These are phyloP conservation scores for Gephyroberyx darwinii DNA, from an alignment of 2,797 vertebrate genomes.

Conservation along the genomic window DNA sequence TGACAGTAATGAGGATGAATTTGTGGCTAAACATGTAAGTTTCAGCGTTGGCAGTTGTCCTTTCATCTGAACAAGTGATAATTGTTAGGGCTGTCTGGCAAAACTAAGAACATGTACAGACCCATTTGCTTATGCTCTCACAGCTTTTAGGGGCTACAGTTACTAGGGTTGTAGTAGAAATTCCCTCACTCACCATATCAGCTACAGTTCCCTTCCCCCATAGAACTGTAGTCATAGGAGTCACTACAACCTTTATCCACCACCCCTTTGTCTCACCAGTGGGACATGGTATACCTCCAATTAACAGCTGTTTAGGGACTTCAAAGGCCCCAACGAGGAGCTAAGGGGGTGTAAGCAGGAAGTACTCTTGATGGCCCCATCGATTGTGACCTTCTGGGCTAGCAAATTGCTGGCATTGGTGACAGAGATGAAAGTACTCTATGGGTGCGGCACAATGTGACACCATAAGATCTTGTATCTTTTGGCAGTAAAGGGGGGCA, in stretches of 20 bases:
- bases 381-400: constrained; percentile 21
- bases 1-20: constrained; percentile 17
- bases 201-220: constrained; percentile 1
- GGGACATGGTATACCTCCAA: constrained; percentile 42
- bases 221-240: background rate
- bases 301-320: constrained; percentile 68
- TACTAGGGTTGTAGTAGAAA: constrained; percentile 5
- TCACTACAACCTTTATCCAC: constrained; percentile 13
- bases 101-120: constrained; percentile 16
- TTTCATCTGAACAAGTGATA: constrained; percentile 20
- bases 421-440: constrained; percentile 27
- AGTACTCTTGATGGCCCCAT: constrained; percentile 46
- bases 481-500: background rate
- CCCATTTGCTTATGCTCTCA: background rate
- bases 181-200: background rate
- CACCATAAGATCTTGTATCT: background rate
- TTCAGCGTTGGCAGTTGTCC: constrained; percentile 3
- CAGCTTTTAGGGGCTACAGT: background rate
- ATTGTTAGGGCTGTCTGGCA: constrained; percentile 3
- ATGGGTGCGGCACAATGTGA: background rate
- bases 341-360: constrained; percentile 51
- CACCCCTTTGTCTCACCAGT: constrained; percentile 32
- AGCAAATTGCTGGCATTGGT: constrained; percentile 31
- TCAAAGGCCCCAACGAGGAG: constrained; percentile 64
- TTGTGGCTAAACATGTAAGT: background rate